A percentile compares a stretch with the other conserved stretches of the same genome.
phyloP scores from a whole-genome alignment of 1,140 invertebrate genomes.

The Drosophila sp. region DNA sequence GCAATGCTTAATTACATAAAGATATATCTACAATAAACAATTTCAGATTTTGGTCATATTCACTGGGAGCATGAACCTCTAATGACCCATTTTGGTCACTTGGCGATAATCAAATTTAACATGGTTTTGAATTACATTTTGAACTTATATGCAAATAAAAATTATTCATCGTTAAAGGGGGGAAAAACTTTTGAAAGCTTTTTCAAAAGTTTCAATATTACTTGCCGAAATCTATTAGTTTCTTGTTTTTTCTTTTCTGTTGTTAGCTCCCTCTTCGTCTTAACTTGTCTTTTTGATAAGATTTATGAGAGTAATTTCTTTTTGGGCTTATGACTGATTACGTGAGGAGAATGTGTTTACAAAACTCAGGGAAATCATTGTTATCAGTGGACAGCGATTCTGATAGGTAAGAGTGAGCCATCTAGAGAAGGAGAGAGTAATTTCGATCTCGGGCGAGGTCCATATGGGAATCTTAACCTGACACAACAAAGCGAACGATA shows the following conservation, averaged over 20 bases:
- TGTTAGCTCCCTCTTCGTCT: not conserved
- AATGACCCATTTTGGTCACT: too few species aligned
- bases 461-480: slow-evolving; percentile 23
- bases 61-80: too few species aligned
- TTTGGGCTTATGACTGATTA: slow-evolving; percentile 40
- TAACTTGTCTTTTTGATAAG: slow-evolving; percentile 3
- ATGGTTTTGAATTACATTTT: too few species aligned
- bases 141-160: too few species aligned
- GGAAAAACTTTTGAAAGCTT: not conserved
- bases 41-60: too few species aligned
- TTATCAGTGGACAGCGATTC: slow-evolving; percentile 32
- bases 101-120: too few species aligned
- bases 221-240: not conserved
- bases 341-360: slow-evolving; percentile 29
- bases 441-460: slow-evolving; percentile 17
- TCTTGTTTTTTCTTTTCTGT: not conserved
- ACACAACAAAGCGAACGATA: slow-evolving; percentile 23
- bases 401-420: not conserved
- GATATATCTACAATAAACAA: too few species aligned
- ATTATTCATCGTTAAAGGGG: too few species aligned
- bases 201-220: not conserved
- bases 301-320: not conserved
- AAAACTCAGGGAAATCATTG: slow-evolving; percentile 19
- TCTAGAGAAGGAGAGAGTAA: not conserved
- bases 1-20: too few species aligned